Base-by-base conservation (phyloP, 2,888 invertebrate species). In the Diadegma fenestrale region DNA sequence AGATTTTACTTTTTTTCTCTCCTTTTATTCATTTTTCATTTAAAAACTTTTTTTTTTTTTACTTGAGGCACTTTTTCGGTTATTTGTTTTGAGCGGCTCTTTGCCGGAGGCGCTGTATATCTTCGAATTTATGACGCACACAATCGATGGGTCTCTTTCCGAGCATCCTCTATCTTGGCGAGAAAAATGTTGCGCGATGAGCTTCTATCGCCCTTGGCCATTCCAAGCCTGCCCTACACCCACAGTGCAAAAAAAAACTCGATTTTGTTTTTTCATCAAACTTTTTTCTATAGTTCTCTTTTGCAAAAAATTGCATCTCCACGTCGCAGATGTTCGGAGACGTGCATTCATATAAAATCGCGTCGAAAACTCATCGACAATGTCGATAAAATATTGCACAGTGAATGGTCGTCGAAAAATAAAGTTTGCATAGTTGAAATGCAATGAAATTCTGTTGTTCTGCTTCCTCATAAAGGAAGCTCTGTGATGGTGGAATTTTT, bases 81-180 rank as follows among this genome's bases (percentile, higher is more conserved):
- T 72, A 72, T 80, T 72, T 71, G 69, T 83, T 80, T 75, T 22
- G 63, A 71, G 75, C 26, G 72, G 45, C 45, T 72, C 68, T 51
- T 26, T 48, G 71, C 80, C 64, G 48, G 51, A 17, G 69, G 79
- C 69, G 71, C 68, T 69, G 63, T 80, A n/a, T 8, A 54, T 43
- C 64, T 30, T 14, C 61, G 63, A 37, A 64, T 66, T 64, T 48
- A 26, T 61, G 72, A 76, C 19, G 43, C 19, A 61, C 41, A 66
- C 43, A 58, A 80, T 80, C 77, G 84, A 66, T 64, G 30, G 7
- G 17, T 26, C 2, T 41, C 22, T 77, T 51, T 43, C 48, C 22
- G 10, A 33, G 51, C 41, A 30, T 80, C n/a, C n/a, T 37, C 48
- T 51, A 22, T 19, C 33, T 33, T 45, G 10, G 33, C 63, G 3